These are phyloP conservation scores for Lipotes vexillifer DNA, from an alignment of 2,113 vertebrate genomes.

Conservation along the genomic window DNA sequence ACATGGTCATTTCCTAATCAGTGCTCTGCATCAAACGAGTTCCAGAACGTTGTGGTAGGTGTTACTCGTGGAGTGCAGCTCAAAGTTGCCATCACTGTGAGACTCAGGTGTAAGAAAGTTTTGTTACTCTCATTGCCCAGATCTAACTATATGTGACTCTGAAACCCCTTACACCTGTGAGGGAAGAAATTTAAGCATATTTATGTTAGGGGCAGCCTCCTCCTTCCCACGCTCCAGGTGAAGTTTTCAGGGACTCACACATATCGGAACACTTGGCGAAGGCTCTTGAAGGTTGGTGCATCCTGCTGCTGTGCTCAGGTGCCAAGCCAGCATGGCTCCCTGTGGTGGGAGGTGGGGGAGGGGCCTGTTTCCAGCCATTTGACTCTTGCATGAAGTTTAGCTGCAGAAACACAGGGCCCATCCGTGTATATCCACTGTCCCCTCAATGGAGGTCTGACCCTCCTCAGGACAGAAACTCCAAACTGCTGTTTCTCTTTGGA, in stretches of 20 bases:
- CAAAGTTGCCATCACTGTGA: background rate
- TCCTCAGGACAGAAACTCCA: background rate
- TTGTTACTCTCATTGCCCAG: background rate
- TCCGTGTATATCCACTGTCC: background rate
- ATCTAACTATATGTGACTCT: background rate
- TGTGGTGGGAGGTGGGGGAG: background rate
- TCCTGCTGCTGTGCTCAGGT: background rate
- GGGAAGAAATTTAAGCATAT: background rate
- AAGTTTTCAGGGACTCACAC: background rate
- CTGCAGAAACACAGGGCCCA: background rate
- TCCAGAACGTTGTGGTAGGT: background rate
- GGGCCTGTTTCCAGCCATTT: background rate
- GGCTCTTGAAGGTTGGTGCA: background rate
- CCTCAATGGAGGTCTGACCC: background rate
- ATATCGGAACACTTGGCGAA: background rate
- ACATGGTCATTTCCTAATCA: background rate
- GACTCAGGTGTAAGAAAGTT: background rate
- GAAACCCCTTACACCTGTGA: background rate
- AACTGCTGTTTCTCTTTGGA: background rate
- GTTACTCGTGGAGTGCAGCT: background rate
- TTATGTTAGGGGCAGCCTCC: background rate
- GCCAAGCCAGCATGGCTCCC: background rate
- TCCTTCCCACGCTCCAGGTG: accelerated
- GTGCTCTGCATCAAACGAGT: background rate
- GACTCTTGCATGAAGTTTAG: background rate